Evolutionary conservation across 2,113 vertebrate species (phyloP).

Genomic region (Rhabdornis inornatus): DNA sequence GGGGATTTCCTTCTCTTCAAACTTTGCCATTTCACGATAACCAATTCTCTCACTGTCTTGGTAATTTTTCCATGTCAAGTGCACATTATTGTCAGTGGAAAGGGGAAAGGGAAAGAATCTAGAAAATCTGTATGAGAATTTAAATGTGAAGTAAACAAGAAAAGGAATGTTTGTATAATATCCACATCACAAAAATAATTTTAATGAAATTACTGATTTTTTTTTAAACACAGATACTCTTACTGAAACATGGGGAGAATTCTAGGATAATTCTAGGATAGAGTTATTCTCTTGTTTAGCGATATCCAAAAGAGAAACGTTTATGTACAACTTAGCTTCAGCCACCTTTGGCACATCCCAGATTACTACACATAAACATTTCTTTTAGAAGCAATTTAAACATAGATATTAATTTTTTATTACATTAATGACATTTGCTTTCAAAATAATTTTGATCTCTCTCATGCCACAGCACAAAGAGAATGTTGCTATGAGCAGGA

Average conservation of each 20-base stretch:
- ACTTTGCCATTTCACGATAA: not conserved
- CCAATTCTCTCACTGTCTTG: not conserved
- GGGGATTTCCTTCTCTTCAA: rapidly evolving
- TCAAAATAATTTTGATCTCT: not conserved
- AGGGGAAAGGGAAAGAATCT: not conserved
- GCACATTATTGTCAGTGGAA: not conserved
- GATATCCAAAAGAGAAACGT: not conserved
- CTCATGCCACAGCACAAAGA: not conserved
- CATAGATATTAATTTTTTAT: not conserved
- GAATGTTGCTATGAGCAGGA: not conserved
- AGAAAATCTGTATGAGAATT: not conserved
- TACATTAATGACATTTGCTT: not conserved
- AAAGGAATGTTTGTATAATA: not conserved
- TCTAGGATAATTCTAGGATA: not conserved
- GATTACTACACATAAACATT: not conserved
- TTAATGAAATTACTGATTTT: not conserved
- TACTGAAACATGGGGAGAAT: not conserved
- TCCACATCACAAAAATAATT: not conserved
- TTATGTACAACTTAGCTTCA: not conserved
- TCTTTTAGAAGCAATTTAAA: not conserved
- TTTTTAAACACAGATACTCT: not conserved
- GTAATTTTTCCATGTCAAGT: not conserved
- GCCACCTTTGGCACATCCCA: not conserved
- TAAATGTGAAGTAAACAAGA: not conserved
- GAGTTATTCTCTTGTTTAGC: not conserved